Base-by-base conservation (phyloP, 2,888 invertebrate species). In the Lithophane socia region DNA sequence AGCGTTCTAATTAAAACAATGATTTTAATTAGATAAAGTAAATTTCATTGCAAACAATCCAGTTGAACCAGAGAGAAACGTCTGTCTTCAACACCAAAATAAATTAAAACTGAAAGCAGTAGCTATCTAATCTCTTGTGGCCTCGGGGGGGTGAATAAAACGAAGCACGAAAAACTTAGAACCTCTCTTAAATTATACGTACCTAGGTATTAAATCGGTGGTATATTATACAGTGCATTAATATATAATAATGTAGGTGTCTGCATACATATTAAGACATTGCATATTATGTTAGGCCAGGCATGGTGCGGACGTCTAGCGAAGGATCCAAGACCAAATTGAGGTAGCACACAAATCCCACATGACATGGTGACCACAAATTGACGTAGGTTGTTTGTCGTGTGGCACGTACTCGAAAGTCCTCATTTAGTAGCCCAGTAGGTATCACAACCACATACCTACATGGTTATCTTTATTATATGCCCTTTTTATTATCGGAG, bases 1-100 rank as follows among this genome's bases (percentile, higher is more conserved):
- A 85, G 81, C 64, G 82, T 90, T 87, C 72, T 88, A 88, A 91
- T 89, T 89, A 87, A 90, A 90, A 89, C 87, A 85, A 89, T 87
- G 86, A 86, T 86, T 90, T 84, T 88, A 89, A 91, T 91, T 89
- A 88, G 71, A 84, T 87, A 79, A 79, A 84, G 77, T 80, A 81
- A 81, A 82, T 87, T 84, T 84, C 75, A 86, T 77, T 83, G 84
- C 81, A 86, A 84, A 82, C 86, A 87, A 82, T 73, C 83, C 79
- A 81, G 66, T 80, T 84, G 70, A 54, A 81, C 80, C 75, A 75
- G 73, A 82, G 75, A 74, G 75, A 84, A 82, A 74, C 69, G 75
- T 86, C 79, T 84, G 86, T 77, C 85, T 85, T 89, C 78, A 82
- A 84, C 83, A 85, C 79, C 84, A 79, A 86, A 88, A 86, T 87